Percentiles rank a stretch among this genome's conserved stretches.
phyloP scores from a whole-genome alignment of 2,113 vertebrate species.

The Coreoperca whiteheadi region DNA sequence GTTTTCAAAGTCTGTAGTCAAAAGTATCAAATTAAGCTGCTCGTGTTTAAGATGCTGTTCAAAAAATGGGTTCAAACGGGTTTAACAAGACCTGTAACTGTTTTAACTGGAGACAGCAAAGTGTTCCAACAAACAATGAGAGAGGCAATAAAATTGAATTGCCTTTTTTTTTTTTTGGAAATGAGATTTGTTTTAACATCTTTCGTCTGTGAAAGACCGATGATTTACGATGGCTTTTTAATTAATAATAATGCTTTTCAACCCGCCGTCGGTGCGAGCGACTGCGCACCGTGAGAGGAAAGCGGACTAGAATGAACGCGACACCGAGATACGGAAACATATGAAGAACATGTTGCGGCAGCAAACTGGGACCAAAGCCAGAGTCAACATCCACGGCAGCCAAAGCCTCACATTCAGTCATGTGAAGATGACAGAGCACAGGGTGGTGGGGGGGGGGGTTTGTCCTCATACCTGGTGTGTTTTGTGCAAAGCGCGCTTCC shows the following conservation, averaged over 20 bases:
- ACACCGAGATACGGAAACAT: neutral
- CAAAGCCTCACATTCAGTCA: neutral
- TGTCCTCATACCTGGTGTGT: slow-evolving; percentile 89
- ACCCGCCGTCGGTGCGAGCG: neutral
- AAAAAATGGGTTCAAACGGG: neutral
- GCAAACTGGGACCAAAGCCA: neutral
- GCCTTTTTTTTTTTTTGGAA: too few relatives aligned
- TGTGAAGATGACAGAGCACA: neutral
- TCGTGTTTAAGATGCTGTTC: neutral
- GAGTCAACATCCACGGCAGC: neutral
- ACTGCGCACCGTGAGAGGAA: neutral
- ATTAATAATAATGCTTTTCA: neutral
- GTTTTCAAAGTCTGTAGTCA: neutral
- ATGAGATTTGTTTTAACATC: neutral
- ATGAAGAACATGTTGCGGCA: neutral
- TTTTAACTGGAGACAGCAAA: neutral
- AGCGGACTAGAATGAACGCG: neutral
- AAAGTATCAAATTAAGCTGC: neutral
- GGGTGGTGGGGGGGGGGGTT: too few relatives aligned
- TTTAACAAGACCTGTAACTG: neutral
- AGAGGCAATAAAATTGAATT: neutral
- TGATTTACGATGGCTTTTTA: neutral
- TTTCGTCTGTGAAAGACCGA: neutral
- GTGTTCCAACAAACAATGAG: neutral
- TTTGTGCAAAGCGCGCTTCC: slow-evolving; percentile 96